Conservation (phyloP, 1,140 invertebrate genomes). For the Archivesica marissinica region DNA sequence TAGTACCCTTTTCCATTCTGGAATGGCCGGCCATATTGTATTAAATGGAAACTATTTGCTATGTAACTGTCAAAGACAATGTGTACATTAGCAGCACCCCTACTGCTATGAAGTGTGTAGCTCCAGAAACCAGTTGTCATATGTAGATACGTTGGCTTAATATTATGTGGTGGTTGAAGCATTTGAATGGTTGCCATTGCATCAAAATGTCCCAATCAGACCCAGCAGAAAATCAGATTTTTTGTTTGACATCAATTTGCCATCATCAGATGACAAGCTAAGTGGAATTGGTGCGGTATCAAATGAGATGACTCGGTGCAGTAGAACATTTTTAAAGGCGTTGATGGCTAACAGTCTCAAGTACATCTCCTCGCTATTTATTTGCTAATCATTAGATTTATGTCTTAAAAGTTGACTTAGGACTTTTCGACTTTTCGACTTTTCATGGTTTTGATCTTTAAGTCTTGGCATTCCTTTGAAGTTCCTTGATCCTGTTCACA, state of each 20-base stretch:
- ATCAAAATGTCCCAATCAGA: neutral
- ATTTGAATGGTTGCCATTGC: slow-evolving; percentile 3
- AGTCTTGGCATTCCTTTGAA: neutral
- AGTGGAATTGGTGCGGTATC: neutral
- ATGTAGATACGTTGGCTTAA: neutral
- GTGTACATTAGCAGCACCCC: too few species aligned
- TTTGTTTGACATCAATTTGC: neutral
- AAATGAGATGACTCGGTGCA: neutral
- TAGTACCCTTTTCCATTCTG: neutral
- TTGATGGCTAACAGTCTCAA: neutral
- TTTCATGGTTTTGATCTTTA: neutral
- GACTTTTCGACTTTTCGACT: too few species aligned
- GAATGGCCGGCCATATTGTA: too few species aligned
- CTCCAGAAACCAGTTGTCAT: neutral
- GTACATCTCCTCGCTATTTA: neutral
- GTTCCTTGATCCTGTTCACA: too few species aligned
- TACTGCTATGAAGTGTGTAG: neutral
- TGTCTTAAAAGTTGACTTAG: too few species aligned
- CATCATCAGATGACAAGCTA: slow-evolving; percentile 4
- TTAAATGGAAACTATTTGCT: too few species aligned
- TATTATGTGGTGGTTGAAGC: neutral
- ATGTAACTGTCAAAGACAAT: too few species aligned
- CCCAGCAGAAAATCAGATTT: neutral
- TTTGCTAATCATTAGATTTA: too few species aligned
- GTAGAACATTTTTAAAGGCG: slow-evolving; percentile 1